Conservation (phyloP, 2,113 vertebrate genomes). For the Amphilophus citrinellus region DNA sequence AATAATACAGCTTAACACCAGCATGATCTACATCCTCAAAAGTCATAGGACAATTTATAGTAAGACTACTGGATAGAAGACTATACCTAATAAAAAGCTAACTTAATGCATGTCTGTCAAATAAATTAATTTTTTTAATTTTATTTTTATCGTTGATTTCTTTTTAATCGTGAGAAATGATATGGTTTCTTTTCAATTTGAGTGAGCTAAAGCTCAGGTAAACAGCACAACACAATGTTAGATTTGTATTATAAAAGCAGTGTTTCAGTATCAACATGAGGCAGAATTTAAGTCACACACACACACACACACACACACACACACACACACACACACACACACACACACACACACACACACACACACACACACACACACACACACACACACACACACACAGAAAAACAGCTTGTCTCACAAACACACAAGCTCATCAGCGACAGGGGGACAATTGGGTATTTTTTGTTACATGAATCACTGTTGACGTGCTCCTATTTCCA, state of each 20-base stretch:
- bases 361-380: not conserved
- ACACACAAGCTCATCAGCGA: slow-evolving; percentile 53
- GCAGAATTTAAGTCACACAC: slow-evolving; percentile 18
- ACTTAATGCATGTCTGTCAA: not conserved
- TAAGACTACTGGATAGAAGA: not conserved
- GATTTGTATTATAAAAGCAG: not conserved
- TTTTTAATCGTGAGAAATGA: not conserved
- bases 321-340: not conserved
- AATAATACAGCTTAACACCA: not conserved
- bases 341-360: no score
- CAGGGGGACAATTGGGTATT: slow-evolving; percentile 32
- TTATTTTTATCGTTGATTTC: not conserved
- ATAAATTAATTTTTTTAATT: not conserved
- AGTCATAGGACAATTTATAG: not conserved
- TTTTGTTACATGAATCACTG: slow-evolving; percentile 64
- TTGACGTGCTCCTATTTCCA: slow-evolving; percentile 70
- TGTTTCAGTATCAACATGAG: slow-evolving; percentile 4
- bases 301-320: no score
- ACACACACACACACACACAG: not conserved
- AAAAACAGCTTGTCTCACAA: slow-evolving; percentile 31
- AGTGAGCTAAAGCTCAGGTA: not conserved
- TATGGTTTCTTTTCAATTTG: not conserved
- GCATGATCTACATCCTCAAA: not conserved
- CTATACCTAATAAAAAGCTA: not conserved
- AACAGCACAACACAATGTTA: not conserved